These are phyloP conservation scores for Fabriciana adippe DNA, from an alignment of 2,888 invertebrate species.

Conservation along the genomic window DNA sequence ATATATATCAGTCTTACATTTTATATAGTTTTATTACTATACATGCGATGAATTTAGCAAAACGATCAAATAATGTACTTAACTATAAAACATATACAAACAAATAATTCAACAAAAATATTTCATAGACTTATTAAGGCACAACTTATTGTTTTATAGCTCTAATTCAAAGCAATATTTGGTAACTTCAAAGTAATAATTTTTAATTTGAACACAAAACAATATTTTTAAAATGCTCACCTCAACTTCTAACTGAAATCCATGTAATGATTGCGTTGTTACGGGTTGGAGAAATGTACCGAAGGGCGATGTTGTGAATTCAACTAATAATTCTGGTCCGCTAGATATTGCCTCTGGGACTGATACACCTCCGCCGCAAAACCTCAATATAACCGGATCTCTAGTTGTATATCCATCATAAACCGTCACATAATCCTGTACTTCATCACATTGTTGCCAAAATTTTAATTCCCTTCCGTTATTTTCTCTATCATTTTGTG, in stretches of 20 bases:
- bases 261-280: slow-evolving; percentile 89
- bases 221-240: slow-evolving; percentile 48
- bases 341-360: slow-evolving; percentile 93
- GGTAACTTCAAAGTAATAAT: background rate
- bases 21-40: too few species aligned
- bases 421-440: slow-evolving; percentile 93
- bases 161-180: background rate
- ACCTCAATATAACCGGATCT: slow-evolving; percentile 93
- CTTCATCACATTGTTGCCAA: slow-evolving; percentile 93
- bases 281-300: slow-evolving; percentile 93
- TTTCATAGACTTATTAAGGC: too few species aligned
- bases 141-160: background rate
- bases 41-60: too few species aligned
- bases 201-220: background rate
- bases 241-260: slow-evolving; percentile 93
- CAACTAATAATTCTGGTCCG: slow-evolving; percentile 93
- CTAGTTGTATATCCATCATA: slow-evolving; percentile 94
- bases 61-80: too few species aligned
- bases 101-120: too few species aligned
- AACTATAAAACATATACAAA: too few species aligned
- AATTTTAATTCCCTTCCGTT: slow-evolving; percentile 84
- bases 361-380: slow-evolving; percentile 94
- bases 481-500: slow-evolving; percentile 81
- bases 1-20: too few species aligned
- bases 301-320: slow-evolving; percentile 94